Evolutionary conservation across 92 coral and sea anemone genomes (phyloP).

Genomic region (Metridium senile): DNA sequence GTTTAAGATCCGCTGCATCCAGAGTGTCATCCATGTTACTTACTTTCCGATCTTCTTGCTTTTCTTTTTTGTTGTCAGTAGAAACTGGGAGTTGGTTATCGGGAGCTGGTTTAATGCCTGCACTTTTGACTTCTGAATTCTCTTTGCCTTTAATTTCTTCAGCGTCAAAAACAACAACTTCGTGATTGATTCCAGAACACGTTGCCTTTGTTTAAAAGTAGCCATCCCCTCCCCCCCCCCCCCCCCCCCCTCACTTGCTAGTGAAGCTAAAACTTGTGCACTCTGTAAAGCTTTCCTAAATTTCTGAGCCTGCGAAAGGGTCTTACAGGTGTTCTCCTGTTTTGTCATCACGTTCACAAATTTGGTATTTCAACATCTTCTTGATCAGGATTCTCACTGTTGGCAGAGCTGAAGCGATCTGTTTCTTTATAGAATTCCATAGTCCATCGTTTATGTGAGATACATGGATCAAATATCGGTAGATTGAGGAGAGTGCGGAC

Average conservation of each 20-base stretch:
- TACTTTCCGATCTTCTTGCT: constrained; percentile 10
- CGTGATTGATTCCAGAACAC: constrained; percentile 28
- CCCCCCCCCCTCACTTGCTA: constrained; percentile 51
- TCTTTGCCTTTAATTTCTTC: constrained; percentile 12
- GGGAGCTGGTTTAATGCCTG: not conserved
- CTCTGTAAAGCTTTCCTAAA: constrained; percentile 42
- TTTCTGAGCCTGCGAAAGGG: constrained; percentile 52
- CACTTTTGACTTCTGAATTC: not conserved
- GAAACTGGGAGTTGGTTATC: constrained; percentile 8
- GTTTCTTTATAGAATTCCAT: constrained; percentile 42
- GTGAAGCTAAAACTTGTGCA: constrained; percentile 56
- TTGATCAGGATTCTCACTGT: not conserved
- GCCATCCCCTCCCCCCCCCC: constrained; percentile 53
- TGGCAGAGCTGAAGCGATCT: constrained; percentile 33
- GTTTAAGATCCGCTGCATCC: not conserved
- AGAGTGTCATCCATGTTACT: not conserved
- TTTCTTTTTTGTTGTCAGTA: not conserved
- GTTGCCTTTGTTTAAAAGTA: constrained; percentile 40
- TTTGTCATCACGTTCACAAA: constrained; percentile 4
- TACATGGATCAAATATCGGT: constrained; percentile 39
- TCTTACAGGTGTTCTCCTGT: constrained; percentile 5
- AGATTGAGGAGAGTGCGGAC: constrained; percentile 38
- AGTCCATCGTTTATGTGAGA: constrained; percentile 57
- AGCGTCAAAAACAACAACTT: constrained; percentile 33
- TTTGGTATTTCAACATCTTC: not conserved